Evolutionary conservation across 2,113 vertebrate species (phyloP).

Genomic region (Saccopteryx leptura): DNA sequence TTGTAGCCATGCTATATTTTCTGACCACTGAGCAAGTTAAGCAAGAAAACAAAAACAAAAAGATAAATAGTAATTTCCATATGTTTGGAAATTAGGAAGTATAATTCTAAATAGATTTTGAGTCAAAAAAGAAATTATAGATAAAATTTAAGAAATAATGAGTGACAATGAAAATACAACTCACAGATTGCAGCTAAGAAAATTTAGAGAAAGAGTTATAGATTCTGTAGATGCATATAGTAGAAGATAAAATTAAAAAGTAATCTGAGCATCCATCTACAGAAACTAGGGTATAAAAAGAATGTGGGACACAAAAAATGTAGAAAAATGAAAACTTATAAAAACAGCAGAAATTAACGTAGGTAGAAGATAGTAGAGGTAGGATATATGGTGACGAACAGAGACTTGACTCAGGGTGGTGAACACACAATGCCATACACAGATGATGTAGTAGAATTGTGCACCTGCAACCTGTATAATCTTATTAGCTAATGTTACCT

Average conservation of each 20-base stretch:
- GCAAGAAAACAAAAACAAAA: constrained; percentile 62
- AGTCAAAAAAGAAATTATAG: constrained; percentile 48
- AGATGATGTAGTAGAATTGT: too few species aligned
- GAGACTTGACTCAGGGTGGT: too few species aligned
- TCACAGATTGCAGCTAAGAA: constrained; percentile 34
- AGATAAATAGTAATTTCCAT: constrained; percentile 46
- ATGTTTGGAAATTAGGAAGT: constrained; percentile 69
- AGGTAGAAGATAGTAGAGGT: too few species aligned
- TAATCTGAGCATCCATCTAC: constrained; percentile 21
- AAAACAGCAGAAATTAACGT: neutral
- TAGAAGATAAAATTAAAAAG: constrained; percentile 49
- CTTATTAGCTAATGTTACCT: too few species aligned
- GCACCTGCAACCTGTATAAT: too few species aligned
- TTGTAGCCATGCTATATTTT: constrained; percentile 47
- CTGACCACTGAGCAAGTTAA: constrained; percentile 64
- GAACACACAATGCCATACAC: too few species aligned
- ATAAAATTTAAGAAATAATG: constrained; percentile 55
- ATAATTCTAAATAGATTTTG: constrained; percentile 63
- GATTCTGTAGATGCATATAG: neutral
- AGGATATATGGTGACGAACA: too few species aligned
- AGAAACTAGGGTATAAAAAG: neutral
- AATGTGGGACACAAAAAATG: constrained; percentile 1
- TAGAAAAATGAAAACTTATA: constrained; percentile 10
- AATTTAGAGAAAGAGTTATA: constrained; percentile 43
- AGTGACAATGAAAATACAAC: constrained; percentile 60